A percentile compares a stretch with the other conserved stretches of the same genome.
phyloP scores from a whole-genome alignment of 2,888 invertebrate genomes.

The Diarsia dahlii region DNA sequence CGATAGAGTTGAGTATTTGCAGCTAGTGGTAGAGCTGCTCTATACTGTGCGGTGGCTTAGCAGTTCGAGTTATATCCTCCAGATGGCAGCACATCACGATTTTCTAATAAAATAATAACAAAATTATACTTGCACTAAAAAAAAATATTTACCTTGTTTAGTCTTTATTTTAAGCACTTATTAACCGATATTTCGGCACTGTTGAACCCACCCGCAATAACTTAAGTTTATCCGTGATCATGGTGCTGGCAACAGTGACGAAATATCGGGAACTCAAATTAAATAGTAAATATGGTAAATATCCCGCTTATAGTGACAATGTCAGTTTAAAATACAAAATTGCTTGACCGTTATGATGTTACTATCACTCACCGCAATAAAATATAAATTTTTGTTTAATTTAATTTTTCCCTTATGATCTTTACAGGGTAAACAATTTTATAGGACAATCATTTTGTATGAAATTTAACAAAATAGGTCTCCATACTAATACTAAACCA shows the following conservation, averaged over 20 bases:
- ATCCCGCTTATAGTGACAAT: not conserved
- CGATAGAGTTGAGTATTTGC: not conserved
- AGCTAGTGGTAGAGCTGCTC: constrained; percentile 9
- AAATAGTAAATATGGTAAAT: constrained; percentile 1
- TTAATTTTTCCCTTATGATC: too few species aligned
- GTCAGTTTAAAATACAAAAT: not conserved
- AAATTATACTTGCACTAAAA: not conserved
- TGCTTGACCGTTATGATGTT: not conserved
- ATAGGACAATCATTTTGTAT: not conserved
- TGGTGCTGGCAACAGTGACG: not conserved
- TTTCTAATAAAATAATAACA: not conserved
- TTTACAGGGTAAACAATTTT: too few species aligned
- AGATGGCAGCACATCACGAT: constrained; percentile 27
- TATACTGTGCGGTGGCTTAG: not conserved
- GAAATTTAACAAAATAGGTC: not conserved
- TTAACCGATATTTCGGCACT: not conserved
- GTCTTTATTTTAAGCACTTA: not conserved
- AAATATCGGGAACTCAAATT: not conserved
- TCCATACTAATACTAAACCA: not conserved
- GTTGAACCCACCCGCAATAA: not conserved
- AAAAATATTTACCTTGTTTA: not conserved
- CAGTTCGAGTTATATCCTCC: constrained; percentile 15
- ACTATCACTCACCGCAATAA: not conserved
- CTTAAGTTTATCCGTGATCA: constrained; percentile 3
- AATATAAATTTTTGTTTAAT: too few species aligned